Base-by-base conservation (phyloP, 2,888 invertebrate species). In the Allolobophora icterica region DNA sequence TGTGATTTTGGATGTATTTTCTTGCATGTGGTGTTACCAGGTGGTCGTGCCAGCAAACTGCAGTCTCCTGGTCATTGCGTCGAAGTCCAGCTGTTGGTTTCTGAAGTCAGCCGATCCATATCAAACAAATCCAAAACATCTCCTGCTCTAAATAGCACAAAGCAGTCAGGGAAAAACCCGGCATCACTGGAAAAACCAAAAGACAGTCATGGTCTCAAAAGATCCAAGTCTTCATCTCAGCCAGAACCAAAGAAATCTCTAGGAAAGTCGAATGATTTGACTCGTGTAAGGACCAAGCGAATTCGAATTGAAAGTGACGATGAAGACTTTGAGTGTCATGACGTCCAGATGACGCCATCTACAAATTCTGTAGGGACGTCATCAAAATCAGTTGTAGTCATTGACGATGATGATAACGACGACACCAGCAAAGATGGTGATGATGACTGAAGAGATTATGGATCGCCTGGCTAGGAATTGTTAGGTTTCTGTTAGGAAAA, bases 11-110 rank as follows among this genome's bases (percentile, higher is more conserved):
- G 8, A 11, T 71, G 71, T 71, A n/a, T 71, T 30, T 11, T 71
- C 5, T 71, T 71, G 6, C 71, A 13, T 17, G 0, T 87, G 87
- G 19, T 87, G 13, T 87, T 17, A 87, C 34, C 34, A 87, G 87
- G 87, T 8, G 38, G 87, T 35, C 34, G 87, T 34, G 34, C 87
- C 34, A 87, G 38, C 35, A 6, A 24, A 11, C 35, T 87, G 19
- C 35, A 87, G 87, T 87, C 87, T 35, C 24, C 35, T 0, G 38
- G 15, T 17, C 87, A 87, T 34, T 87, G 21, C 24, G 87, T 35
- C 35, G 87, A 87, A 87, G 24, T 87, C 21, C n/a, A 87, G 87
- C 87, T 87, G 34, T 87, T 87, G 35, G 38, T 87, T 35, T 87
- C 87, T 35, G 87, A 87, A 71, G 71, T n/a, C 71, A 71, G 0